Percentiles rank a stretch among this genome's conserved stretches.
Conservation (phyloP, 1,140 invertebrate species). For the Hirudo medicinalis region DNA sequence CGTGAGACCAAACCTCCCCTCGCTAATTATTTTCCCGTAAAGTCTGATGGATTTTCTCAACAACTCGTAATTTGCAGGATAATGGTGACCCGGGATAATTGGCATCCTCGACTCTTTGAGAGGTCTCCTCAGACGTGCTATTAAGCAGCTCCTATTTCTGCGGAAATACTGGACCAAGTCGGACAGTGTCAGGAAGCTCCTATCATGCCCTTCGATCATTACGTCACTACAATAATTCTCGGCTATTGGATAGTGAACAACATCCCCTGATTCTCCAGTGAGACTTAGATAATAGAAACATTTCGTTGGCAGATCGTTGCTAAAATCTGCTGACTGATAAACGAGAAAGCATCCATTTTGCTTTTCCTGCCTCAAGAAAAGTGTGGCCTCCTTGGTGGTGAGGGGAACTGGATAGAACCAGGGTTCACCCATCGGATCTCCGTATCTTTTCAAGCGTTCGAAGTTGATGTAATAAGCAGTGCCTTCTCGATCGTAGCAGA, state of each 20-base stretch:
- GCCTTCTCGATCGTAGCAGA: slow-evolving; percentile 20
- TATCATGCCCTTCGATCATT: slow-evolving; percentile 22
- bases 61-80: slow-evolving; percentile 16
- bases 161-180: slow-evolving; percentile 21
- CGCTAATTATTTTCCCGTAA: slow-evolving; percentile 19
- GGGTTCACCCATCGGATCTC: slow-evolving; percentile 20
- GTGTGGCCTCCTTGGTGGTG: slow-evolving; percentile 17
- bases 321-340: slow-evolving; percentile 6
- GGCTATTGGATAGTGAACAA: slow-evolving; percentile 21
- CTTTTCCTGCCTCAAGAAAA: slow-evolving; percentile 20
- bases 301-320: background rate
- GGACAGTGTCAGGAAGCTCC: slow-evolving; percentile 18
- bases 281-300: slow-evolving; percentile 17
- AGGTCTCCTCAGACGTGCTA: slow-evolving; percentile 20
- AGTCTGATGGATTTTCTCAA: slow-evolving; percentile 7
- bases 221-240: slow-evolving; percentile 22
- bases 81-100: slow-evolving; percentile 22
- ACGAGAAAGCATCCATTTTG: slow-evolving; percentile 24
- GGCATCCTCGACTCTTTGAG: slow-evolving; percentile 18
- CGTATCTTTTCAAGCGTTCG: slow-evolving; percentile 14
- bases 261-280: slow-evolving; percentile 15
- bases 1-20: slow-evolving; percentile 14
- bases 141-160: slow-evolving; percentile 18
- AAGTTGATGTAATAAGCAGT: slow-evolving; percentile 18
- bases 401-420: slow-evolving; percentile 23